Evolutionary conservation across 2,113 vertebrate genomes (phyloP), one percentile per base, ranked within the genome.

Genomic region (Phocoena phocoena): DNA sequence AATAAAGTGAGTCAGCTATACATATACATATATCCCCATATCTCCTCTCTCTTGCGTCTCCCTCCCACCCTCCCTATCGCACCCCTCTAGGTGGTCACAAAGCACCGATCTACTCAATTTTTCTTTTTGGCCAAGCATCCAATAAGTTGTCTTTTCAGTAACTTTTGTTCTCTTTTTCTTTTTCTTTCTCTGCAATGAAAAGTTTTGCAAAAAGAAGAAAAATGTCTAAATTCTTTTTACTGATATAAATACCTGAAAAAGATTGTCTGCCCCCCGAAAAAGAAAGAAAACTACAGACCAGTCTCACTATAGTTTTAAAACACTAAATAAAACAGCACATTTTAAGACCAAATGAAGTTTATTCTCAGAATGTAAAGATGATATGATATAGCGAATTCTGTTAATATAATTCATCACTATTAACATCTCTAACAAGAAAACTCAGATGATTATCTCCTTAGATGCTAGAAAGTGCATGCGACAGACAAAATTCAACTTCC

Each of bases 201-300:
- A 31, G 8, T 74, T 85, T 88, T 81, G 3, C 50, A 74, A 90
- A 60, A 89, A 65, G 68, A 96, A 58, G 36, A 95, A 94, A 92
- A 94, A n/a, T 50, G 5, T 77, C n/a, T 90, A 70, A 91, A 63
- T 67, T 73, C 11, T 60, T 88, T 80, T 87, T 86, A 79, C 31
- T 76, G 86, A 92, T 80, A 79, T 60, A 67, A 82, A 82, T 74
- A 80, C n/a, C 53, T 91, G 41, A 31, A 74, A 76, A 86, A 60
- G 33, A 88, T 68, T 96, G 4, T 8, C 5, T 3, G 3, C 15
- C 6, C 9, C 21, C 23, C 5, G 14, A 47, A 93, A 73, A 90
- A 88, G 18, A 67, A 90, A 88, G 18, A 47, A 88, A 62, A 91
- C 15, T 87, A n/a, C 18, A 62, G 26, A 53, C 18, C 53, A 83